Base-by-base conservation (phyloP, 2,113 vertebrate genomes). In the Ondatra zibethicus region DNA sequence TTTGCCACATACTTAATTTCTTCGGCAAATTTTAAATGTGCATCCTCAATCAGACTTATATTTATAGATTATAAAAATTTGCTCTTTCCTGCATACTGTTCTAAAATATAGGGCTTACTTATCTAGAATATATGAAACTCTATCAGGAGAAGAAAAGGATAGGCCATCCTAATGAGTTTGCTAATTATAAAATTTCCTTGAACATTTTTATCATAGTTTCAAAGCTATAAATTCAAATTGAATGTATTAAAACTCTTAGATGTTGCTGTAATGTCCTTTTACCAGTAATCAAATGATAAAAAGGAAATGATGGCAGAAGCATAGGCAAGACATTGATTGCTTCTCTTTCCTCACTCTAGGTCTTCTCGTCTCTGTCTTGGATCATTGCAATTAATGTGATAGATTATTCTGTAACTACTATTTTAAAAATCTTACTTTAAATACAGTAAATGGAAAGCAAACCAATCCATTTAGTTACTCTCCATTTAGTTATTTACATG, bases 231-330 rank as follows among this genome's bases (percentile, higher is more conserved):
- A 88, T 80, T 13, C 39, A 78, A 95, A n/a, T 63, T 7, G 52
- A 27, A 80, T 2, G 36, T 90, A 52, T 29, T 77, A 70, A 91
- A 94, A 39, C 45, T 61, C 33, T 65, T 73, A 85, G 2, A 72
- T 80, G 31, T 50, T 23, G 61, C 63, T 45, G 9, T 58, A 91
- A 92, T 92, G 52, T 31, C 3, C 50, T 61, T 84, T 68, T 13
- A 47, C 33, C 21, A 50, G 25, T 63, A 29, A 66, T 29, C 29
- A 92, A 91, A 73, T 70, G 65, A 76, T 61, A 78, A 85, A 29
- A 76, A 81, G 42, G 42, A 89, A 91, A 61, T 63, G 84, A 70
- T 68, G 63, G 75, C 77, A 93, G 63, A 80, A 91, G 94, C 70
- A 21, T 36, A 65, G 31, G 19, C 52, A 75, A 19, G 33, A 7